These are phyloP conservation scores for Cyphomyrus plagiostoma DNA, from an alignment of 2,113 vertebrate species.

Conservation along the genomic window DNA sequence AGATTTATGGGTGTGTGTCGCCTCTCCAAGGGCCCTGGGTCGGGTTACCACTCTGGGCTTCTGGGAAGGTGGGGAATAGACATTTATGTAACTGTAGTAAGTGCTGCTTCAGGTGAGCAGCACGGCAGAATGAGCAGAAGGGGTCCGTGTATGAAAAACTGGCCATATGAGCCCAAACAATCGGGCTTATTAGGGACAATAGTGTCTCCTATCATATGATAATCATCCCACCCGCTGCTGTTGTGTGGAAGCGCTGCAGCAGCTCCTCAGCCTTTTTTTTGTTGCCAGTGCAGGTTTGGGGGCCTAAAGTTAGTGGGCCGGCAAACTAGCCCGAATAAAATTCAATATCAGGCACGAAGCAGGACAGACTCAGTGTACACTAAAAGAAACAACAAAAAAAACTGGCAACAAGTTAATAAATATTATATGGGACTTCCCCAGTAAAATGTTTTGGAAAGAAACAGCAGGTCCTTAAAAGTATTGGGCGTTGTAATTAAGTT, in stretches of 20 bases:
- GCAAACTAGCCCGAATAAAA: background rate
- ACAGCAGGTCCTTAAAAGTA: background rate
- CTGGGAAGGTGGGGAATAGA: background rate
- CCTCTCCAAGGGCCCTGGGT: constrained; percentile 9
- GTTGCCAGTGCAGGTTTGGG: background rate
- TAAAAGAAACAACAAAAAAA: background rate
- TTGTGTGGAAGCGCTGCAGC: background rate
- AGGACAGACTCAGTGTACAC: background rate
- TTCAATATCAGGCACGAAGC: background rate
- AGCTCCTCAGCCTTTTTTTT: background rate
- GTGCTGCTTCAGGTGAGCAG: constrained; percentile 18
- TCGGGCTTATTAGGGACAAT: background rate
- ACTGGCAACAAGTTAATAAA: background rate
- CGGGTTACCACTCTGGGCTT: constrained; percentile 18
- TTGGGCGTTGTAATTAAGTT: background rate
- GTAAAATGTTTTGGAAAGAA: background rate
- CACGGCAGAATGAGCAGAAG: background rate
- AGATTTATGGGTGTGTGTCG: constrained; percentile 24
- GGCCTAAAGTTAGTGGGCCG: background rate
- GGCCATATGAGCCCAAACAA: background rate
- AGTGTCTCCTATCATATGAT: background rate
- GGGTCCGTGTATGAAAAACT: background rate
- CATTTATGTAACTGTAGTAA: background rate
- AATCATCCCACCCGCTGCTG: background rate
- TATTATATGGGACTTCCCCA: background rate